Conservation (phyloP, 2,797 vertebrate genomes). For the Cossypha niveicapilla region DNA sequence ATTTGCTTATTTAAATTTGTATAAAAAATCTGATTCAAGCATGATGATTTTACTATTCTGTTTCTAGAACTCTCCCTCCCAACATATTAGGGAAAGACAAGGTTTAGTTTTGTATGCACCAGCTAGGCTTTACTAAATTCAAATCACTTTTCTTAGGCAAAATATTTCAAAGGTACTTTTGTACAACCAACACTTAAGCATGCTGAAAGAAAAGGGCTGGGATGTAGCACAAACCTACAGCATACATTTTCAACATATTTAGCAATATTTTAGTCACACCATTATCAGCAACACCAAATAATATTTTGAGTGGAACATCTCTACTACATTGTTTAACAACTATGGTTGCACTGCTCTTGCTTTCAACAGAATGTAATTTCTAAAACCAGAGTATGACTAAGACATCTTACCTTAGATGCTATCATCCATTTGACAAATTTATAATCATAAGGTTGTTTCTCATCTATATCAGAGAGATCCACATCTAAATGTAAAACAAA, state of each 20-base stretch:
- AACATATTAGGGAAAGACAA: background rate
- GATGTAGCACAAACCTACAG: background rate
- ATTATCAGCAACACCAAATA: background rate
- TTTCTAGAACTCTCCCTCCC: background rate
- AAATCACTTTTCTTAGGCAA: background rate
- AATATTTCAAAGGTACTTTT: background rate
- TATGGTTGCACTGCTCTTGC: background rate
- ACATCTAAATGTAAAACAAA: slow-evolving; percentile 73
- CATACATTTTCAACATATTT: background rate
- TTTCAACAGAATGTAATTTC: background rate
- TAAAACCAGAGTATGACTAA: background rate
- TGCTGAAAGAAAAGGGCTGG: background rate
- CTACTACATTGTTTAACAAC: background rate
- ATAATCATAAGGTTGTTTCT: slow-evolving; percentile 88
- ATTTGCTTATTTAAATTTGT: background rate
- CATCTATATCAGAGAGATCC: slow-evolving; percentile 82
- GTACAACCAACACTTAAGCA: background rate
- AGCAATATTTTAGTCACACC: background rate
- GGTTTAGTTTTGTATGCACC: background rate
- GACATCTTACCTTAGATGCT: slow-evolving; percentile 83
- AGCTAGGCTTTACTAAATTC: background rate
- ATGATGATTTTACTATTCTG: background rate
- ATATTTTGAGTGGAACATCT: background rate
- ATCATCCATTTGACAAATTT: slow-evolving; percentile 98
- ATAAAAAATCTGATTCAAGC: background rate